Evolutionary conservation across 2,888 invertebrate genomes (phyloP), one percentile per base, ranked within the genome.

Genomic region (Zelleria hepariella): DNA sequence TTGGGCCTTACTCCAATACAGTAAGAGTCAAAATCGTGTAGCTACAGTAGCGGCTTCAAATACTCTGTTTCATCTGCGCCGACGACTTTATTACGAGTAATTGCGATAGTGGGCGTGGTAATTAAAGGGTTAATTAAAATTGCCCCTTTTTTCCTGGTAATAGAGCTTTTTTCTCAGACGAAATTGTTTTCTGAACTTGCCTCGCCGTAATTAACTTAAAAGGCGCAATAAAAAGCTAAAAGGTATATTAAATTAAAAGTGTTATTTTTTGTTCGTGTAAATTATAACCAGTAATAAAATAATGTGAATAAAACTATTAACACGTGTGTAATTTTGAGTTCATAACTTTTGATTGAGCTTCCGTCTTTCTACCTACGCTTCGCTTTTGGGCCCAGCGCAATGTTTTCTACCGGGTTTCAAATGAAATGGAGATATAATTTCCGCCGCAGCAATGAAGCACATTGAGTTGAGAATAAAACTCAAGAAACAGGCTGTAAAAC

Each of bases 1-100:
- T 42, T 42, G 2, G 15, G 32, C 32, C 32, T 15, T 42, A 42
- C 4, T 42, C 2, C 10, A 42, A 42, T 15, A 15, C 32, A 42
- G 4, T 0, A 42, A 42, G 32, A 42, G 15, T 15, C 10, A 42
- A 42, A 42, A 42, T 42, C 32, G 15, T 15, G 15, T 42, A 5
- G 32, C 32, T 15, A 42, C 5, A 15, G 2, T 42, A 42, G 32
- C 10, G 15, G 15, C n/a, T 1, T 42, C 10, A 3, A 32, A 52
- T 23, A 27, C 49, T 18, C n/a, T 23, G 42, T 56, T 62, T 59
- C 53, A 57, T 49, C 62, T 70, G 67, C 65, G 47, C 68, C 68
- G 71, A 72, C 69, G 64, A 67, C 71, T 77, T 77, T 74, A 79
- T 78, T 73, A 71, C 73, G 64, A 64, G 70, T 69, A 75, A 77